Conservation (phyloP, 1,140 invertebrate genomes). For the Drosophila tani region DNA sequence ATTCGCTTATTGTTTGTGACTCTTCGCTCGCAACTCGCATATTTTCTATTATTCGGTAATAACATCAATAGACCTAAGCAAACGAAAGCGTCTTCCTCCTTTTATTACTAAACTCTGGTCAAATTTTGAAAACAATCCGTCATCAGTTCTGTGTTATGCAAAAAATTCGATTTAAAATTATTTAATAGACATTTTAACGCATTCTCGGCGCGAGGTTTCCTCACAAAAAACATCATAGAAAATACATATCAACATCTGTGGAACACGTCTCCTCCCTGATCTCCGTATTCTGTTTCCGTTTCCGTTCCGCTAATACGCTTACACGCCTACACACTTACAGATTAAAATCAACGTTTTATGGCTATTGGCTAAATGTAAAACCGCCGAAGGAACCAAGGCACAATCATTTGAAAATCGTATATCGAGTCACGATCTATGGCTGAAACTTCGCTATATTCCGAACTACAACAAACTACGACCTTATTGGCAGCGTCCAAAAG, state of each 20-base stretch:
- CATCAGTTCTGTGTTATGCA: constrained; percentile 66
- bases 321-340: constrained; percentile 44
- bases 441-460: constrained; percentile 41
- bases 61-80: constrained; percentile 71
- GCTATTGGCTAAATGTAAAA: constrained; percentile 71
- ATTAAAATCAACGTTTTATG: constrained; percentile 60
- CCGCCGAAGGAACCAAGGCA: constrained; percentile 77
- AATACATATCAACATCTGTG: constrained; percentile 51
- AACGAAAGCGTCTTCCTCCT: constrained; percentile 38
- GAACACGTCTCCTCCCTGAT: constrained; percentile 24
- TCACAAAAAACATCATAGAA: constrained; percentile 52
- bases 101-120: constrained; percentile 19
- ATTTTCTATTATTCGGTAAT: constrained; percentile 79
- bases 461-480: constrained; percentile 50
- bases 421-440: constrained; percentile 26
- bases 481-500: constrained; percentile 30
- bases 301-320: not conserved
- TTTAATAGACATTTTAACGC: constrained; percentile 63
- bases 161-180: constrained; percentile 66
- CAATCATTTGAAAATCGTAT: constrained; percentile 75
- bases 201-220: constrained; percentile 45
- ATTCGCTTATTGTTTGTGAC: constrained; percentile 66
- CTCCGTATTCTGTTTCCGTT: not conserved
- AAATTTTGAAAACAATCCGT: constrained; percentile 51
- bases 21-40: constrained; percentile 36